Conservation (phyloP, 2,888 invertebrate genomes). For the Sinotaia quadrata region DNA sequence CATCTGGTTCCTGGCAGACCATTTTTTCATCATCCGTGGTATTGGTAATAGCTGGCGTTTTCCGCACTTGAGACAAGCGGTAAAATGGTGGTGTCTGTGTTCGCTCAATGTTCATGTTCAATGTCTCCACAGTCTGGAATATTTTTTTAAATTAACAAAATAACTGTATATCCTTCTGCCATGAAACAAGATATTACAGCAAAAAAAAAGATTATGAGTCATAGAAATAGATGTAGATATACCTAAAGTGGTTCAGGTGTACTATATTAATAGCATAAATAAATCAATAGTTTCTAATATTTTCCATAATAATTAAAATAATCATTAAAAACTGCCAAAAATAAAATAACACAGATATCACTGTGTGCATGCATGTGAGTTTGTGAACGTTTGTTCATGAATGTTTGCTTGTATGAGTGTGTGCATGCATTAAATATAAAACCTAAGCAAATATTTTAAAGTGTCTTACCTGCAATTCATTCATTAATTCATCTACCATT, state of each 20-base stretch:
- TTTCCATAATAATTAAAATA: background rate
- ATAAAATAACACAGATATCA: background rate
- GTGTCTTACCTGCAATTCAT: conserved; percentile 84
- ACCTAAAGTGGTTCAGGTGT: background rate
- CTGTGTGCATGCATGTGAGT: background rate
- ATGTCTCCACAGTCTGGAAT: conserved; percentile 87
- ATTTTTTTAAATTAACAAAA: too few relatives aligned
- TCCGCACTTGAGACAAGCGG: conserved; percentile 80
- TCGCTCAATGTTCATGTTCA: conserved; percentile 95
- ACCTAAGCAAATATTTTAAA: background rate
- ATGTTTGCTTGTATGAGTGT: background rate
- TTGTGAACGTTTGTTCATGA: background rate
- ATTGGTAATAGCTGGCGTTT: conserved; percentile 56
- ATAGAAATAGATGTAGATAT: background rate
- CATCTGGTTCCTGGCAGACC: conserved; percentile 62
- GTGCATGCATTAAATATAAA: too few relatives aligned
- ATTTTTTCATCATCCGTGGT: conserved; percentile 75
- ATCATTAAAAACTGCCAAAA: background rate
- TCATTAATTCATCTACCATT: conserved; percentile 96
- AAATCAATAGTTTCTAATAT: background rate
- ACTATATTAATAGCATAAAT: background rate
- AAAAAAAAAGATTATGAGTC: background rate
- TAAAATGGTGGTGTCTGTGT: conserved; percentile 99
- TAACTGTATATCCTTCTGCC: too few relatives aligned
- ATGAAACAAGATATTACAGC: background rate